phyloP scores from a whole-genome alignment of 2,888 invertebrate species.

The Nasonovia ribisnigri region DNA sequence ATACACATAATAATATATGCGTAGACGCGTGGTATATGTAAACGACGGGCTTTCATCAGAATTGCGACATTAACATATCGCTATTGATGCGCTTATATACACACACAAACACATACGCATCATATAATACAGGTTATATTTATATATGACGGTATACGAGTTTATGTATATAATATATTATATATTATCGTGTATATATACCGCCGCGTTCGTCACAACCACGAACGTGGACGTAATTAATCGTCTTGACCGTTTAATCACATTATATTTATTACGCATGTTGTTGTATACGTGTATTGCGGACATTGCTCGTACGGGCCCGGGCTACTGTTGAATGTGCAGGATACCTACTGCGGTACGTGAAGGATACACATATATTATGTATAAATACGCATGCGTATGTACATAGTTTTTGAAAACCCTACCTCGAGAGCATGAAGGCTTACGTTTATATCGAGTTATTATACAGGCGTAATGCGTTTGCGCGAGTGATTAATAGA shows the following conservation, averaged over 20 bases:
- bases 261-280: background rate
- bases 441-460: conserved; percentile 8
- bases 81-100: background rate
- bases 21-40: background rate
- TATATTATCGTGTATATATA: background rate
- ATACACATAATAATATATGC: background rate
- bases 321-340: conserved; percentile 33
- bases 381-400: background rate
- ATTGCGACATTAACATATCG: conserved; percentile 40
- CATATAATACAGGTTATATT: background rate
- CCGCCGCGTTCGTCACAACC: background rate
- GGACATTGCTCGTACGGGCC: background rate
- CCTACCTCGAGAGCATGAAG: background rate
- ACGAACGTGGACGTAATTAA: background rate
- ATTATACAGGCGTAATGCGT: conserved; percentile 1
- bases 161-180: background rate
- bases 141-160: background rate
- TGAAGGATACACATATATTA: background rate
- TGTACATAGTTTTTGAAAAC: background rate
- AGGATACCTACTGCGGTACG: background rate
- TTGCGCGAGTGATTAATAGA: background rate
- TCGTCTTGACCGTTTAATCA: conserved; percentile 42
- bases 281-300: background rate
- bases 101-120: background rate
- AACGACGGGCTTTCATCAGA: conserved; percentile 40